phyloP scores from a whole-genome alignment of 2,888 invertebrate genomes.

The Smittia sp. region DNA sequence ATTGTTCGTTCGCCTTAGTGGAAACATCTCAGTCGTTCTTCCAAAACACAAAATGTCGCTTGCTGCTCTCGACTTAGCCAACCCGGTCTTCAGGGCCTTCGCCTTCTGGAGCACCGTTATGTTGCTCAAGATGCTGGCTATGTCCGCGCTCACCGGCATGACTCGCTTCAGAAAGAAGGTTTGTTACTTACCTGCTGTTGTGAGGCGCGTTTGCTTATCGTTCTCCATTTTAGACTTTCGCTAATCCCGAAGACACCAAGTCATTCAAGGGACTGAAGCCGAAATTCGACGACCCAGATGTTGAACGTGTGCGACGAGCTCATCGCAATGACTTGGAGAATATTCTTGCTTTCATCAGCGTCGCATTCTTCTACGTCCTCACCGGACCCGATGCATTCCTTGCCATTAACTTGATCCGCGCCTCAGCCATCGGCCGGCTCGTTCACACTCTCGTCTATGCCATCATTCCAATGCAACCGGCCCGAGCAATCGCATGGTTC shows the following conservation, averaged over 20 bases:
- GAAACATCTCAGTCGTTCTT: not conserved
- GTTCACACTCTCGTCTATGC: constrained; percentile 64
- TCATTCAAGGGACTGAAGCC: constrained; percentile 46
- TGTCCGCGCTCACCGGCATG: constrained; percentile 48
- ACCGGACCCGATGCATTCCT: constrained; percentile 56
- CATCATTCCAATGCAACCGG: constrained; percentile 61
- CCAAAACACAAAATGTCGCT: not conserved
- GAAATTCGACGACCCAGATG: constrained; percentile 54
- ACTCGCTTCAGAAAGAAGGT: constrained; percentile 45
- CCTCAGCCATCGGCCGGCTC: constrained; percentile 57
- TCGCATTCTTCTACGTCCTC: constrained; percentile 58
- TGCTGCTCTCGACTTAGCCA: not conserved
- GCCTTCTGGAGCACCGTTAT: constrained; percentile 48
- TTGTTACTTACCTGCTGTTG: constrained; percentile 27
- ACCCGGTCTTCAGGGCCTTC: constrained; percentile 47
- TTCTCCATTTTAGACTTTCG: constrained; percentile 54
- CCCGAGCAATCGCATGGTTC: constrained; percentile 54
- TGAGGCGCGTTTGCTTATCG: constrained; percentile 42
- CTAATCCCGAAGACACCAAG: constrained; percentile 56
- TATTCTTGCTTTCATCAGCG: constrained; percentile 60
- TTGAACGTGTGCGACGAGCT: constrained; percentile 58
- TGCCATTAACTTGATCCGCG: constrained; percentile 58
- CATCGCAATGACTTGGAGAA: constrained; percentile 64
- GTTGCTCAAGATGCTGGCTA: constrained; percentile 48
- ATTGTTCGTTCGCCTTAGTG: not conserved